Conservation (phyloP, 30 jellyfish, hydroid and myxozoan species). For the Catostylus mosaicus region DNA sequence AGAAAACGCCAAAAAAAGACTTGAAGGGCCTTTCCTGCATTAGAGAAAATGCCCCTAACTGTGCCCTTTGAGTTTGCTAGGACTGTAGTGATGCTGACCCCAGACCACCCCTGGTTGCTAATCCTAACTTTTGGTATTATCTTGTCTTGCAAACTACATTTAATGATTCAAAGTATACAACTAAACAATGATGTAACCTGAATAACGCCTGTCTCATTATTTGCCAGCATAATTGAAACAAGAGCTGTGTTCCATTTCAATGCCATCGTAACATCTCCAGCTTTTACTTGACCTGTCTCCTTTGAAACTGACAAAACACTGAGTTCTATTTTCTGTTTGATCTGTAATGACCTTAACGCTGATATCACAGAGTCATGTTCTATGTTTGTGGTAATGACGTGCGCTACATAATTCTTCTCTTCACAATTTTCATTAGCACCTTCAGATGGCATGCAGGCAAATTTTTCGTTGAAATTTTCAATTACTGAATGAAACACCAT, state of each 20-base stretch:
- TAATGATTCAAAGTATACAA: too few relatives aligned
- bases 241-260: conserved; percentile 74
- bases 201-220: conserved; percentile 94
- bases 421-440: neutral
- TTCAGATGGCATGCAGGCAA: neutral
- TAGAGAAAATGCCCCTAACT: too few relatives aligned
- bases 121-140: too few relatives aligned
- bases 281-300: conserved; percentile 78
- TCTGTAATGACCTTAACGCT: conserved; percentile 51
- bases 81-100: too few relatives aligned
- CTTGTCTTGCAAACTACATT: too few relatives aligned
- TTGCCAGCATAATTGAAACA: conserved; percentile 86
- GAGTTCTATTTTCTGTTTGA: conserved; percentile 37
- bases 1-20: too few relatives aligned
- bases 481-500: conserved; percentile 67
- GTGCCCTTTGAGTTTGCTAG: too few relatives aligned
- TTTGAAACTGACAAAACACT: conserved; percentile 75
- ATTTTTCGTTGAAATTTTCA: neutral
- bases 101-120: too few relatives aligned
- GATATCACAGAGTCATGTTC: conserved; percentile 91
- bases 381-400: conserved; percentile 67
- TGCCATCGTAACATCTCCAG: conserved; percentile 39
- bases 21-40: too few relatives aligned
- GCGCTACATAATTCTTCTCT: conserved; percentile 35
- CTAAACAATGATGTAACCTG: too few relatives aligned